These are phyloP conservation scores for Gymnocypris eckloni DNA, from an alignment of 2,797 vertebrate species.

Conservation along the genomic window DNA sequence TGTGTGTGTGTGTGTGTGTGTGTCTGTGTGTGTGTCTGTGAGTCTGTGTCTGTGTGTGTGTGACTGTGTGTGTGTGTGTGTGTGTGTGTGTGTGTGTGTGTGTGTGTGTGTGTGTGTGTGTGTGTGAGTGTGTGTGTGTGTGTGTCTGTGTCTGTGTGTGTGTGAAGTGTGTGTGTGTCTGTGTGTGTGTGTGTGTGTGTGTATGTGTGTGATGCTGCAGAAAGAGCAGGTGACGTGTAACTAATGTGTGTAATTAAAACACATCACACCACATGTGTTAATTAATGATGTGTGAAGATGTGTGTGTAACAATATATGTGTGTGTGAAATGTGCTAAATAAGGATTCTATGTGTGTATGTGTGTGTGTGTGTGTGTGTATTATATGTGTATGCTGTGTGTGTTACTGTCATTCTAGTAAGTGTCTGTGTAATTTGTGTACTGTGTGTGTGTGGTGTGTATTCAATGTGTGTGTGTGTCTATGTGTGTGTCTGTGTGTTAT, in stretches of 20 bases:
- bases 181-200: not conserved
- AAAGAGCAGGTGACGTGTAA: too few species aligned
- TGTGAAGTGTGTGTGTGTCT: not conserved
- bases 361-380: constrained; percentile 6
- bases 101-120: not conserved
- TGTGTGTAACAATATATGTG: too few species aligned
- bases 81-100: constrained; percentile 4
- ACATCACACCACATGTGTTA: too few species aligned
- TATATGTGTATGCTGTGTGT: not conserved
- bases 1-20: constrained; percentile 5
- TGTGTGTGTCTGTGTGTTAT: not conserved
- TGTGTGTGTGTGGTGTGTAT: constrained; percentile 1
- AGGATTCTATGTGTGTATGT: too few species aligned
- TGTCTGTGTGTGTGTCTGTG: not conserved
- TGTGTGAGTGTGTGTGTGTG: not conserved
- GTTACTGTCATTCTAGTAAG: too few species aligned
- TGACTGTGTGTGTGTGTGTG: not conserved
- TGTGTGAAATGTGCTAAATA: too few species aligned
- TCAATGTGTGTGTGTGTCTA: constrained; percentile 21
- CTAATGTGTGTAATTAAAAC: too few species aligned
- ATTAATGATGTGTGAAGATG: too few species aligned
- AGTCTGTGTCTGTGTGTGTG: not conserved
- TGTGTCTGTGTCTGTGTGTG: constrained; percentile 17
- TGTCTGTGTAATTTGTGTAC: not conserved
- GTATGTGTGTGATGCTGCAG: constrained; percentile 20